phyloP scores from a whole-genome alignment of 2,888 invertebrate genomes.

The Synergus laeviventris region DNA sequence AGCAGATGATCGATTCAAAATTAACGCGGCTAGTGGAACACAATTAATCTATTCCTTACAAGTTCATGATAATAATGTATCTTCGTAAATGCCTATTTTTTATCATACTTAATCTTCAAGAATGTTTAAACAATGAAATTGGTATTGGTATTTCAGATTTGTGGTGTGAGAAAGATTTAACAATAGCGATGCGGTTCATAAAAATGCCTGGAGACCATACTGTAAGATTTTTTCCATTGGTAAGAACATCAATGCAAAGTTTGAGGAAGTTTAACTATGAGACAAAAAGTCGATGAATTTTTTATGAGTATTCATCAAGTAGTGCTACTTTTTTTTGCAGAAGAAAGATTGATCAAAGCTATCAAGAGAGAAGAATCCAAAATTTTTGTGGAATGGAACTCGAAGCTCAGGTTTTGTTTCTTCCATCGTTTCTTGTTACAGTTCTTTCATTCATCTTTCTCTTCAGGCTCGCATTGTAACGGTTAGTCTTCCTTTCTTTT shows the following conservation, averaged over 20 bases:
- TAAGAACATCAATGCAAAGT: too few relatives aligned
- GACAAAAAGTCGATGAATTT: background rate
- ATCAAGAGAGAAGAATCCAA: background rate
- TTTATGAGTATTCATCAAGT: background rate
- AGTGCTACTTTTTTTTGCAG: background rate
- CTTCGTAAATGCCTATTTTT: too few relatives aligned
- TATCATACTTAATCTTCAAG: too few relatives aligned
- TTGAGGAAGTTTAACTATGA: too few relatives aligned
- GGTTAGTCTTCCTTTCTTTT: background rate
- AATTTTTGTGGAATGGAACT: background rate
- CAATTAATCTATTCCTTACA: background rate
- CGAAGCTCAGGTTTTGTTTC: slow-evolving; percentile 26
- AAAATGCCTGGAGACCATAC: background rate
- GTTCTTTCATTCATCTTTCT: slow-evolving; percentile 27
- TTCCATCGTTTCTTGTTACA: slow-evolving; percentile 23
- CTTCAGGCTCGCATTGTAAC: slow-evolving; percentile 31
- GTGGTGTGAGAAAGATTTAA: background rate
- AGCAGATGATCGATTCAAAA: background rate
- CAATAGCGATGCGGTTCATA: background rate
- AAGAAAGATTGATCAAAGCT: background rate
- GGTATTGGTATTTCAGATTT: background rate
- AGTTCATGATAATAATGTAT: too few relatives aligned
- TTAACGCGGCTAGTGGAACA: background rate
- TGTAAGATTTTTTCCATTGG: background rate
- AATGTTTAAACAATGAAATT: too few relatives aligned